Evolutionary conservation across 2,888 invertebrate genomes (phyloP).

Genomic region (Malthinus seriepunctatus): DNA sequence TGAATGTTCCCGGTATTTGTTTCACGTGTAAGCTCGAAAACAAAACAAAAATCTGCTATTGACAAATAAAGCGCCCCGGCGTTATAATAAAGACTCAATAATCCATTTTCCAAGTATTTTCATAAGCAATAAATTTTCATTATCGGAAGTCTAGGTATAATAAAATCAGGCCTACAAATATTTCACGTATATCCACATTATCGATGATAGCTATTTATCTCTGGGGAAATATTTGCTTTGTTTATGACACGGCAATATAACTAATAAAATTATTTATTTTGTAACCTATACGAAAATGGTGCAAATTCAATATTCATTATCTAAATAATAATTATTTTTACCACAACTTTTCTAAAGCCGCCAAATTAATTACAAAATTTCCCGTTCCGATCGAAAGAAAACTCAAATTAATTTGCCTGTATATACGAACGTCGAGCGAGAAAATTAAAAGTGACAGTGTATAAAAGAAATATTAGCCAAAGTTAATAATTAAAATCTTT

Average conservation of each 20-base stretch:
- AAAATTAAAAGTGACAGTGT: background rate
- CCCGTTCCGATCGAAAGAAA: background rate
- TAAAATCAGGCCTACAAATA: slow-evolving; percentile 42
- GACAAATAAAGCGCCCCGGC: background rate
- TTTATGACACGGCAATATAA: slow-evolving; percentile 25
- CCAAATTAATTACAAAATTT: background rate
- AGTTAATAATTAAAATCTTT: background rate
- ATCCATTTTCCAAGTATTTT: slow-evolving; percentile 8
- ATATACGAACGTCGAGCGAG: background rate
- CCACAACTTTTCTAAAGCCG: background rate
- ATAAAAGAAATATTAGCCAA: background rate
- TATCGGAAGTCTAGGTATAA: slow-evolving; percentile 39
- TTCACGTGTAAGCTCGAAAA: background rate
- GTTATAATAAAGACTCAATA: background rate
- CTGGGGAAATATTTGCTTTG: slow-evolving; percentile 34
- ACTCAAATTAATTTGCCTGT: no score
- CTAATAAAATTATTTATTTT: slow-evolving; percentile 17
- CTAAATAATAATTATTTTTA: background rate
- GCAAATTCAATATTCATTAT: slow-evolving; percentile 1
- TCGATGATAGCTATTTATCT: slow-evolving; percentile 38
- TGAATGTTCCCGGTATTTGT: background rate
- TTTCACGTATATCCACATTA: slow-evolving; percentile 33
- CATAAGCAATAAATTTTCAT: slow-evolving; percentile 26
- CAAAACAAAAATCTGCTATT: background rate
- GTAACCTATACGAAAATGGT: background rate